Evolutionary conservation across 2,888 invertebrate genomes (phyloP).

Genomic region (Argynnis bischoffii): DNA sequence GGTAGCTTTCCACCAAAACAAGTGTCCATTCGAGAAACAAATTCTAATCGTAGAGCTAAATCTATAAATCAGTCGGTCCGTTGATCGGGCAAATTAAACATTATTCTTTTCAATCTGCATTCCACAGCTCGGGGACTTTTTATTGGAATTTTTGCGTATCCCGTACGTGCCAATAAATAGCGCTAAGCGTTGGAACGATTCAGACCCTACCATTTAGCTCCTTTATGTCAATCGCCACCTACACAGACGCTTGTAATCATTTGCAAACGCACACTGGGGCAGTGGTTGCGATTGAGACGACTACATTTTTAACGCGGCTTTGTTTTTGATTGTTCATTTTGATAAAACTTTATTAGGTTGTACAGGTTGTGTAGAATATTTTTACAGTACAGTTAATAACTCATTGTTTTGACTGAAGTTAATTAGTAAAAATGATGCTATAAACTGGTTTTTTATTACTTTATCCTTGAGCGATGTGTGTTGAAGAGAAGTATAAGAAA

Average conservation of each 20-base stretch:
- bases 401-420: too few relatives aligned
- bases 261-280: slow-evolving; percentile 10
- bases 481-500: too few relatives aligned
- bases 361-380: too few relatives aligned
- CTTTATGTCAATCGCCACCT: slow-evolving; percentile 69
- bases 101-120: slow-evolving; percentile 76
- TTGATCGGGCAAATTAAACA: slow-evolving; percentile 76
- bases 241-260: slow-evolving; percentile 43
- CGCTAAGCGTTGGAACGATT: slow-evolving; percentile 62
- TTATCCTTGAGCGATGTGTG: too few relatives aligned
- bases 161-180: slow-evolving; percentile 80
- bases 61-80: slow-evolving; percentile 64
- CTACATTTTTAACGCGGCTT: slow-evolving; percentile 1
- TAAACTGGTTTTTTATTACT: too few relatives aligned
- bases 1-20: neutral
- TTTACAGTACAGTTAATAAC: too few relatives aligned
- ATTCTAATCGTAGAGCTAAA: slow-evolving; percentile 39
- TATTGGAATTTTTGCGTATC: slow-evolving; percentile 80
- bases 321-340: neutral
- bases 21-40: slow-evolving; percentile 26
- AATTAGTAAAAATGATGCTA: too few relatives aligned
- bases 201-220: slow-evolving; percentile 74
- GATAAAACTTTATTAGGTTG: too few relatives aligned
- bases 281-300: neutral
- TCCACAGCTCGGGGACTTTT: slow-evolving; percentile 65